Conservation (phyloP, 2,113 vertebrate genomes). For the Rhinolophus sinicus region DNA sequence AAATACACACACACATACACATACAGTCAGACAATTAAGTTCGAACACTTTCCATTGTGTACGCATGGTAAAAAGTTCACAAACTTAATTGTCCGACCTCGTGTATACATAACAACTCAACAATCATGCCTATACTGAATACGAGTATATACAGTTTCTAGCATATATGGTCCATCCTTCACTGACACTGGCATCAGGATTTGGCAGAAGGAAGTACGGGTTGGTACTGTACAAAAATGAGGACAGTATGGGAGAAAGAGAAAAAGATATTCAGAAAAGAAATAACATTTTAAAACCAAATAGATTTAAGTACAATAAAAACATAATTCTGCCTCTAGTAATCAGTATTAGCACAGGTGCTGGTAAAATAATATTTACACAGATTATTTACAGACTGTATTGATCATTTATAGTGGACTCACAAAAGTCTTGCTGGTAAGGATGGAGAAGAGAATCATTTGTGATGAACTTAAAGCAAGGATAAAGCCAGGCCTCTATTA, state of each 20-base stretch:
- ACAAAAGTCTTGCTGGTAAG: constrained; percentile 73
- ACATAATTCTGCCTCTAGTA: constrained; percentile 78
- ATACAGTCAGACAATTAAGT: no score
- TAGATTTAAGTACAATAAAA: constrained; percentile 76
- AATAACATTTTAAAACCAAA: constrained; percentile 62
- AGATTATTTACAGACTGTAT: constrained; percentile 82
- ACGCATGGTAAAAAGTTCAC: no score
- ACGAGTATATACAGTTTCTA: neutral
- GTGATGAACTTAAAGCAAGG: constrained; percentile 82
- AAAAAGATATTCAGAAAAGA: neutral
- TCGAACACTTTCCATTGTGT: no score
- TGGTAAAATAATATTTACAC: constrained; percentile 78
- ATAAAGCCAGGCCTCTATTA: constrained; percentile 77
- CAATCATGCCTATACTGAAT: neutral
- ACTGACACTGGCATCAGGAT: neutral
- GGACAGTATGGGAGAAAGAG: neutral
- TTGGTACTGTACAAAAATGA: neutral
- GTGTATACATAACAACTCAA: neutral
- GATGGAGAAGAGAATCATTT: constrained; percentile 64
- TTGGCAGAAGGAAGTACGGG: neutral
- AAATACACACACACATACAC: no score
- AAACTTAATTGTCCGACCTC: no score
- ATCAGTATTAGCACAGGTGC: constrained; percentile 80
- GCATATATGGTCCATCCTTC: neutral
- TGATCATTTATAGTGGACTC: constrained; percentile 77